Evolutionary conservation across 1,140 invertebrate genomes (phyloP).

Genomic region (Euura saliciscinereae): DNA sequence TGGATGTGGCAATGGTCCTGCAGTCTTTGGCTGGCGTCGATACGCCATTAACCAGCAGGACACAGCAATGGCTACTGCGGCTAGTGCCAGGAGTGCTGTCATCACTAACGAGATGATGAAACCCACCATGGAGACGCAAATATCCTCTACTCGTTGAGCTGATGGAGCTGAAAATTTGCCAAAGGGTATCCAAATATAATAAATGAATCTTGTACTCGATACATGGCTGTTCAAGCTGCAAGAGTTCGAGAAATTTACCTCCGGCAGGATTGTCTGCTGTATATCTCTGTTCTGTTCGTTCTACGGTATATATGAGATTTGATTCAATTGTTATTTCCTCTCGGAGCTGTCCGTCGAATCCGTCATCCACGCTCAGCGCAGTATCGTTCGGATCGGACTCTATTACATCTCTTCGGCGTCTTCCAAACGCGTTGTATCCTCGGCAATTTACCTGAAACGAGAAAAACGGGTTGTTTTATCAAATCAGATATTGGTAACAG

Average conservation of each 20-base stretch:
- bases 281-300: slow-evolving; percentile 72
- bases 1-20: slow-evolving; percentile 90
- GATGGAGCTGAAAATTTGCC: slow-evolving; percentile 63
- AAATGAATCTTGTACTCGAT: neutral
- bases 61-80: slow-evolving; percentile 91
- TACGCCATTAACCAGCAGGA: slow-evolving; percentile 96
- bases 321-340: slow-evolving; percentile 94
- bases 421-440: slow-evolving; percentile 87
- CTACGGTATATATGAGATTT: slow-evolving; percentile 88
- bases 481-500: neutral
- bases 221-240: neutral
- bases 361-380: slow-evolving; percentile 61
- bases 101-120: slow-evolving; percentile 91
- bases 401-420: slow-evolving; percentile 74
- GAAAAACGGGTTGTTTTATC: neutral
- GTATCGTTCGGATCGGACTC: slow-evolving; percentile 65
- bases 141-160: slow-evolving; percentile 77
- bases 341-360: slow-evolving; percentile 80
- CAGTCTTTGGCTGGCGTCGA: slow-evolving; percentile 80
- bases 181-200: slow-evolving; percentile 10
- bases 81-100: slow-evolving; percentile 87
- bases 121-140: slow-evolving; percentile 91
- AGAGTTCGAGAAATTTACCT: slow-evolving; percentile 60
- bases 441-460: slow-evolving; percentile 83
- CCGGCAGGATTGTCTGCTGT: slow-evolving; percentile 67